Base-by-base conservation (phyloP, 2,888 invertebrate species). In the Neria commutata region DNA sequence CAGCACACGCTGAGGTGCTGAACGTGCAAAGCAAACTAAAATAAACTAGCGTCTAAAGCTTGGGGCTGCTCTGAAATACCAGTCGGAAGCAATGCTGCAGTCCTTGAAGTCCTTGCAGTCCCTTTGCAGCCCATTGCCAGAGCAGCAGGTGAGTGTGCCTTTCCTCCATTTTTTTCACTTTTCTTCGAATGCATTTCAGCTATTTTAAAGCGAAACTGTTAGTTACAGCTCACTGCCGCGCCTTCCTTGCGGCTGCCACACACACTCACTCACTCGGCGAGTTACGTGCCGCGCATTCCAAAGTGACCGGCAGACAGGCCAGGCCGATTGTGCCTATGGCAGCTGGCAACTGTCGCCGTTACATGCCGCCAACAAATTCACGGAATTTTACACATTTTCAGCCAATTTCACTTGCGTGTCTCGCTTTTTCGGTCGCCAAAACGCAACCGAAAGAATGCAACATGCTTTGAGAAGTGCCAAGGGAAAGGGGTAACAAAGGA, bases 1-100 rank as follows among this genome's bases (percentile, higher is more conserved):
- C n/a, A n/a, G n/a, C n/a, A n/a, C n/a, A n/a, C n/a, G n/a, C n/a
- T n/a, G n/a, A n/a, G n/a, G n/a, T n/a, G n/a, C n/a, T n/a, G 68
- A 62, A 74, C 74, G 74, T 74, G 74, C 75, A 66, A 59, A 65
- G 76, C 70, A 74, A 76, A 67, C 70, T 75, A 70, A 72, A 74
- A 73, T 62, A 74, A 69, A 42, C 42, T n/a, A n/a, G n/a, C n/a
- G n/a, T n/a, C n/a, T n/a, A n/a, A n/a, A n/a, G n/a, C n/a, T n/a
- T n/a, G n/a, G n/a, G n/a, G n/a, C n/a, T n/a, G n/a, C n/a, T n/a
- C n/a, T n/a, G n/a, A n/a, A n/a, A n/a, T n/a, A n/a, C n/a, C n/a
- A n/a, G n/a, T n/a, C n/a, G n/a, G n/a, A n/a, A n/a, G n/a, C n/a
- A n/a, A n/a, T n/a, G n/a, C n/a, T n/a, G n/a, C n/a, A n/a, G n/a